phyloP scores from a whole-genome alignment of 1,140 invertebrate species.

The Lepidotrigona ventralis region DNA sequence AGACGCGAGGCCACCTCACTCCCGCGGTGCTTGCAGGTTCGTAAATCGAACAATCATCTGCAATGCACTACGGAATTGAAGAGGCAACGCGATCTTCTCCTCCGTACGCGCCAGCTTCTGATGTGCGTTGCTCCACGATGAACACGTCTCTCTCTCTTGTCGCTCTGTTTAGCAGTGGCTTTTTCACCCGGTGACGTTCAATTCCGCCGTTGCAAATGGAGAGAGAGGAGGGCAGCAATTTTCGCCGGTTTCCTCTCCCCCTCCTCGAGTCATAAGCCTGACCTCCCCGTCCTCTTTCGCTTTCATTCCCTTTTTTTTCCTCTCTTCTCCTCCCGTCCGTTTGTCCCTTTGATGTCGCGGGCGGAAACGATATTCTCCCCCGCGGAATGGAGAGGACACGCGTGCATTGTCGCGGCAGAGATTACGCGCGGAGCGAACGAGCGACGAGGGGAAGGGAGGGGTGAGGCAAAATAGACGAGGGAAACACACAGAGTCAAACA shows the following conservation, averaged over 20 bases:
- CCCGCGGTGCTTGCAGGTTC: constrained; percentile 93
- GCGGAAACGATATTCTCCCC: constrained; percentile 16
- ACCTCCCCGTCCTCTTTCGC: constrained; percentile 25
- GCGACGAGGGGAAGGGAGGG: no score
- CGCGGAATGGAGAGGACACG: constrained; percentile 22
- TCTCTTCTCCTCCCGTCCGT: constrained; percentile 1
- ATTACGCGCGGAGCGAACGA: constrained; percentile 16
- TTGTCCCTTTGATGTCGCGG: constrained; percentile 42
- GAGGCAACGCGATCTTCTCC: constrained; percentile 79
- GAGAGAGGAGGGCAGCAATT: constrained; percentile 37
- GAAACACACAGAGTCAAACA: not conserved
- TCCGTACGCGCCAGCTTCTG: not conserved
- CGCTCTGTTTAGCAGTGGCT: constrained; percentile 15
- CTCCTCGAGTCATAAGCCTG: constrained; percentile 16
- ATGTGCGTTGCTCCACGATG: no score
- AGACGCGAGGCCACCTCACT: constrained; percentile 86
- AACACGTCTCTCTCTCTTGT: not conserved
- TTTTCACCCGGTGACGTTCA: constrained; percentile 24
- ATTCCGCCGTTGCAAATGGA: constrained; percentile 35
- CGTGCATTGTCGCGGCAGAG: constrained; percentile 31
- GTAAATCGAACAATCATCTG: constrained; percentile 86
- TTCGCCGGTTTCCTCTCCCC: constrained; percentile 7
- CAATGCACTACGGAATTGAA: constrained; percentile 97
- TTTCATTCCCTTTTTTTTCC: constrained; percentile 24
- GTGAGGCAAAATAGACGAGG: accelerated